phyloP scores from a whole-genome alignment of 2,888 invertebrate species.

The Orthosia gracilis region DNA sequence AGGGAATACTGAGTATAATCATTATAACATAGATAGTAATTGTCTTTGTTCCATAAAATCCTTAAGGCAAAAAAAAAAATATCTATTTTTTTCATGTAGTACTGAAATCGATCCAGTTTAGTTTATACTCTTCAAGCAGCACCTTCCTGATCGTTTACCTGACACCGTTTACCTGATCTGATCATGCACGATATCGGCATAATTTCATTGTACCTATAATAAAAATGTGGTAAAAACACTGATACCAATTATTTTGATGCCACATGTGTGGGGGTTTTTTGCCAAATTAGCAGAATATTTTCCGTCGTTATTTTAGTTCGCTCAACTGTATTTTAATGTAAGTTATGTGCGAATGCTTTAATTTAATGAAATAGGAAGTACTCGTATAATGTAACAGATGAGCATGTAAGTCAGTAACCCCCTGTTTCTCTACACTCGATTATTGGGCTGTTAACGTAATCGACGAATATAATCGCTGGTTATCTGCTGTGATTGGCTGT shows the following conservation, averaged over 20 bases:
- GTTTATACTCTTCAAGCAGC: not conserved
- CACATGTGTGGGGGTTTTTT: not conserved
- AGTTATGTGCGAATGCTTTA: slow-evolving; percentile 14
- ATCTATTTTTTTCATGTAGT: not conserved
- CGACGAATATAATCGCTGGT: too few species aligned
- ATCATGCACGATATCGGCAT: too few species aligned
- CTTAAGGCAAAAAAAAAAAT: too few species aligned
- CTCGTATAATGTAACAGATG: slow-evolving; percentile 28
- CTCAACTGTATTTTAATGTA: not conserved
- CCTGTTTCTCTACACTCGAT: too few species aligned
- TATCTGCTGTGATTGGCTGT: too few species aligned
- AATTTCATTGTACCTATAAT: too few species aligned
- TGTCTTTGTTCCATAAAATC: too few species aligned
- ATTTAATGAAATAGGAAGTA: slow-evolving; percentile 43
- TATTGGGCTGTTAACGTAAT: too few species aligned
- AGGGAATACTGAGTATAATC: not conserved
- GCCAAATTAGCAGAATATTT: not conserved
- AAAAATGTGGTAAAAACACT: too few species aligned
- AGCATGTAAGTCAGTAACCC: slow-evolving; percentile 3
- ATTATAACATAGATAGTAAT: not conserved
- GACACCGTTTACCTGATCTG: too few species aligned
- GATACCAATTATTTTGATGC: too few species aligned
- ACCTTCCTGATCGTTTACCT: not conserved
- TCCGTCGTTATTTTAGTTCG: not conserved
- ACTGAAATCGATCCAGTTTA: not conserved